phyloP scores from a whole-genome alignment of 92 coral and sea anemone species.

The Phenganax stokvisi region DNA sequence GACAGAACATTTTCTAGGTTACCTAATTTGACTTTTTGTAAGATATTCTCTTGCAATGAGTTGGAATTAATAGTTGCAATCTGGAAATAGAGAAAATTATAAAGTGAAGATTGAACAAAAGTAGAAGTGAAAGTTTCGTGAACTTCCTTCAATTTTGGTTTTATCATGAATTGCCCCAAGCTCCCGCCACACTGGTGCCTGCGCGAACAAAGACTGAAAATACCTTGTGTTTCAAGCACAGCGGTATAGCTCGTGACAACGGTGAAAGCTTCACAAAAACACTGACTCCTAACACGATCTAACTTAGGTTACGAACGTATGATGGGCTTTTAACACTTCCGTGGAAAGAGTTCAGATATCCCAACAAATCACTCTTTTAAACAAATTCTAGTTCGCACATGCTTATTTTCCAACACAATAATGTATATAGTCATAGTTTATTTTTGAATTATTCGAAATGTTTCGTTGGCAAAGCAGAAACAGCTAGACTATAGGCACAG shows the following conservation, averaged over 20 bases:
- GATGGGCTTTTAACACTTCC: constrained; percentile 32
- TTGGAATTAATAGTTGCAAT: background rate
- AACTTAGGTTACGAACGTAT: constrained; percentile 13
- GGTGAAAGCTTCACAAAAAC: constrained; percentile 15
- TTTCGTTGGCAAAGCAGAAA: constrained; percentile 12
- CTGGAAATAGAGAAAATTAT: background rate
- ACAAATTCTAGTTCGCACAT: background rate
- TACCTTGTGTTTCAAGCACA: constrained; percentile 28
- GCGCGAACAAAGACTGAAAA: constrained; percentile 31
- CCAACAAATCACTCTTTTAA: background rate
- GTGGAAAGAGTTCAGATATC: background rate
- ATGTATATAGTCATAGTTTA: background rate
- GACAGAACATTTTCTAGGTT: no score
- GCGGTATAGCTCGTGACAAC: constrained; percentile 31
- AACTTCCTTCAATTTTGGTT: background rate
- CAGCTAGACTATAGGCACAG: constrained; percentile 24
- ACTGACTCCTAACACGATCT: constrained; percentile 14
- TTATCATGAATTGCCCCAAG: constrained; percentile 14
- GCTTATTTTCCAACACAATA: background rate
- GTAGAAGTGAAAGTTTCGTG: constrained; percentile 4
- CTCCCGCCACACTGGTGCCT: constrained; percentile 40
- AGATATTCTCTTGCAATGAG: background rate
- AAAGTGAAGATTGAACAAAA: background rate
- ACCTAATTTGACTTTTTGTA: no score
- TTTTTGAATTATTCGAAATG: constrained; percentile 6